Conservation (phyloP, 2,113 vertebrate genomes). For the Crotalus tigris region DNA sequence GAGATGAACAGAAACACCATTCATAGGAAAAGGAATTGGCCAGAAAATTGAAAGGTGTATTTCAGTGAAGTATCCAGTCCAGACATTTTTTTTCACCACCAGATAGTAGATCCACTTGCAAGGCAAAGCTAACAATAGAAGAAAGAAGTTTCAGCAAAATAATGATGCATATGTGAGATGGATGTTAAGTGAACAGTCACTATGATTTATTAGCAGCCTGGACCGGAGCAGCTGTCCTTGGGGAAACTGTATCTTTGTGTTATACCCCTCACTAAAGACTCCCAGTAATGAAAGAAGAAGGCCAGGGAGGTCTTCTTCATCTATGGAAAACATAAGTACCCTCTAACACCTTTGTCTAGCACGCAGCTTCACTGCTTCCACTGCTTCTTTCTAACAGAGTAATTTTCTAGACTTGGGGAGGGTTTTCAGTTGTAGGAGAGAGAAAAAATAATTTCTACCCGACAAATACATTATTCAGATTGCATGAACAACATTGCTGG, state of each 20-base stretch:
- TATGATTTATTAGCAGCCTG: not conserved
- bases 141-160: not conserved
- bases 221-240: not conserved
- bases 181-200: not conserved
- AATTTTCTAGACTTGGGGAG: not conserved
- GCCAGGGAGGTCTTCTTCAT: not conserved
- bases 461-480: not conserved
- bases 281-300: not conserved
- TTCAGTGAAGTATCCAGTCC: not conserved
- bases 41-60: not conserved
- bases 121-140: not conserved
- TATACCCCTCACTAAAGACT: not conserved
- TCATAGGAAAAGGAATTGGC: not conserved
- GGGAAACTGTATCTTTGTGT: not conserved
- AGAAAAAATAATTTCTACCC: not conserved
- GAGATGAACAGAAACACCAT: not conserved
- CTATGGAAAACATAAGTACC: not conserved
- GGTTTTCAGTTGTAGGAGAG: not conserved
- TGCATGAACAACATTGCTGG: not conserved
- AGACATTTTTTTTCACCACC: not conserved
- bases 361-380: not conserved
- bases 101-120: not conserved
- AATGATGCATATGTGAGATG: not conserved
- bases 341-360: not conserved
- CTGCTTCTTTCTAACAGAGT: not conserved